Evolutionary conservation across 2,888 invertebrate genomes (phyloP), one percentile per base, ranked within the genome.

Genomic region (Elegia similella): DNA sequence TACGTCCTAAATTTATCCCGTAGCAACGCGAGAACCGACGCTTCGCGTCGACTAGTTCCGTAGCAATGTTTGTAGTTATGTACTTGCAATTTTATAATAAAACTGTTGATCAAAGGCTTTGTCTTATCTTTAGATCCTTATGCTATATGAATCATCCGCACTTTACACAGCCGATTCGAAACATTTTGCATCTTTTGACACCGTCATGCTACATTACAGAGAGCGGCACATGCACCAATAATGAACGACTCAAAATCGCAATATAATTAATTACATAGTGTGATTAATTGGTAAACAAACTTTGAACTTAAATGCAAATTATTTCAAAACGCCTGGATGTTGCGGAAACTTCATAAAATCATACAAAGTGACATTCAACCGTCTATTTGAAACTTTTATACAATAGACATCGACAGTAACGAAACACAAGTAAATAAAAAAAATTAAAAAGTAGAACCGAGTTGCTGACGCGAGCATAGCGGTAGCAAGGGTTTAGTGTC

Each of bases 61-160:
- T 70, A 75, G 74, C 75, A 70, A 68, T 70, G 73, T 84, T 80
- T 80, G 70, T 82, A 81, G 73, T 76, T 78, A 79, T 76, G 73
- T 83, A 81, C 76, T 82, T 81, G 76, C 82, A 82, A 84, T 83
- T 85, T 85, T 81, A 74, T 82, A 88, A 85, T 86, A 86, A 86
- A 86, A 80, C 68, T 73, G 76, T 80, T 76, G 70, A 78, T 73
- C 72, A 58, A 76, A 57, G 76, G 70, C 67, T 30, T 30, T 46
- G 43, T 60, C 47, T 44, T 53, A 42, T 60, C 42, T 50, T 54
- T 53, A 54, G 58, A 58, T 55, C 46, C 50, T 34, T 50, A 46
- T 13, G 34, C 29, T 32, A 52, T 53, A 38, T 48, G 54, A 46
- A 12, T 43, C 7, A 17, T 50, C 50, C 16, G 17, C 34, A 12